These are phyloP conservation scores for Ephestia elutella DNA, from an alignment of 1,140 invertebrate species.

Conservation along the genomic window DNA sequence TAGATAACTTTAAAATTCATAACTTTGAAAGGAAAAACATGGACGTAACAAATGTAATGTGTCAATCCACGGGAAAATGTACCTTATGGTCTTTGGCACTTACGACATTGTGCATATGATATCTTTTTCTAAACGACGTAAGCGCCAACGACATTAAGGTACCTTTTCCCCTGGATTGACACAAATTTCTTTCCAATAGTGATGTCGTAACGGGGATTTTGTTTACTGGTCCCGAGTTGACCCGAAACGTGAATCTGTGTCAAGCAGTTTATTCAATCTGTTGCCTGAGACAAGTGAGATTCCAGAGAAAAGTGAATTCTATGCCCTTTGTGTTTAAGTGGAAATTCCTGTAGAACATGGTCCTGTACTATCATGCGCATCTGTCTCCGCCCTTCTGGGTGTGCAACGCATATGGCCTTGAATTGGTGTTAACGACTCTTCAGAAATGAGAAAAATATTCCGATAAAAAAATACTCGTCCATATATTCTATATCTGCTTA, in stretches of 20 bases:
- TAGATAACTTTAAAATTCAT: background rate
- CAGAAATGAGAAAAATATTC: conserved; percentile 12
- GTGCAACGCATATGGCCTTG: conserved; percentile 54
- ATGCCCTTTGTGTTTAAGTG: conserved; percentile 17
- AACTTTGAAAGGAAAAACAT: background rate
- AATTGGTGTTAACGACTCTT: conserved; percentile 50
- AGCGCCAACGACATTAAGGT: too few species aligned
- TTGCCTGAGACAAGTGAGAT: conserved; percentile 31
- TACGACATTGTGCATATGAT: too few species aligned
- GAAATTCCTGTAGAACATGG: conserved; percentile 13
- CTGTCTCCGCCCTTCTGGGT: conserved; percentile 39
- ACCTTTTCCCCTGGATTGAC: too few species aligned
- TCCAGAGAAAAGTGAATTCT: conserved; percentile 26
- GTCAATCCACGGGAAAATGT: too few species aligned
- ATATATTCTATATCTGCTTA: background rate
- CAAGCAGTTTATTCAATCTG: conserved; percentile 74
- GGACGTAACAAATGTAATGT: background rate
- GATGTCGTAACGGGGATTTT: conserved; percentile 58
- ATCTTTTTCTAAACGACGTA: too few species aligned
- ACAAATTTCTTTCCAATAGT: conserved; percentile 33
- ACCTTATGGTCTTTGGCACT: too few species aligned
- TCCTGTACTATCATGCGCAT: too few species aligned
- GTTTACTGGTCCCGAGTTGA: conserved; percentile 58
- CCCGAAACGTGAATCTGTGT: conserved; percentile 70
- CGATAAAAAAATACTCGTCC: background rate